Evolutionary conservation across 53 echinoderm and acorn worm genomes (phyloP).

Genomic region (Echinometra lucunter): DNA sequence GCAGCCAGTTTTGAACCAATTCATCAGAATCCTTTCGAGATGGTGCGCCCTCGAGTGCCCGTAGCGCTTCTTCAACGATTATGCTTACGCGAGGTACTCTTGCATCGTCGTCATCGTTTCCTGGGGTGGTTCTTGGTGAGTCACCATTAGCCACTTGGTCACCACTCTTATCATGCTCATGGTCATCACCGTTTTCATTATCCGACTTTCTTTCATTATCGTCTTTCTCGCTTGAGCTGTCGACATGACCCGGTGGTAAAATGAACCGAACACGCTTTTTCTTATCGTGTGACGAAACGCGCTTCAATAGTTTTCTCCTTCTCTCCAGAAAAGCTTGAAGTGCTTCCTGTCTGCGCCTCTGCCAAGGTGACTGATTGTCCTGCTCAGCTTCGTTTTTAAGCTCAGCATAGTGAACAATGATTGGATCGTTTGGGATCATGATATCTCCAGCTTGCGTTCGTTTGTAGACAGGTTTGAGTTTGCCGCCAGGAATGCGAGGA

Average conservation of each 20-base stretch:
- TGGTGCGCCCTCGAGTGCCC: neutral
- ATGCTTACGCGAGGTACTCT: neutral
- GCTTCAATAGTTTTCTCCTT: slow-evolving; percentile 47
- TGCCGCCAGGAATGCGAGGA: slow-evolving; percentile 81
- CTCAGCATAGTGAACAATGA: slow-evolving; percentile 26
- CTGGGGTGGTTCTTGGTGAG: neutral
- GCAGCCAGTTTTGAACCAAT: slow-evolving; percentile 55
- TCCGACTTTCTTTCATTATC: neutral
- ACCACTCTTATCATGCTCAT: neutral
- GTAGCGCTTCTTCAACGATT: neutral
- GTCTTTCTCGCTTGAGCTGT: slow-evolving; percentile 46
- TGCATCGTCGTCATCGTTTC: neutral
- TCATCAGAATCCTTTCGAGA: slow-evolving; percentile 34
- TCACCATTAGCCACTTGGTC: neutral
- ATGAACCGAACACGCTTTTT: slow-evolving; percentile 60
- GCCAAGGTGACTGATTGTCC: slow-evolving; percentile 27
- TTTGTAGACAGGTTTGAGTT: slow-evolving; percentile 82
- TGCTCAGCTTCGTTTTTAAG: slow-evolving; percentile 4
- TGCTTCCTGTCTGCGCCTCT: slow-evolving; percentile 54
- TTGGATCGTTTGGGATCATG: slow-evolving; percentile 27
- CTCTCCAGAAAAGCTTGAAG: slow-evolving; percentile 56
- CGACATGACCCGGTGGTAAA: slow-evolving; percentile 50
- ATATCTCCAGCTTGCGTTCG: slow-evolving; percentile 57
- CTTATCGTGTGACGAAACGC: slow-evolving; percentile 1
- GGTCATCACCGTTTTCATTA: neutral